Evolutionary conservation across 2,113 vertebrate genomes (phyloP).

Genomic region (Sebastes fasciatus): DNA sequence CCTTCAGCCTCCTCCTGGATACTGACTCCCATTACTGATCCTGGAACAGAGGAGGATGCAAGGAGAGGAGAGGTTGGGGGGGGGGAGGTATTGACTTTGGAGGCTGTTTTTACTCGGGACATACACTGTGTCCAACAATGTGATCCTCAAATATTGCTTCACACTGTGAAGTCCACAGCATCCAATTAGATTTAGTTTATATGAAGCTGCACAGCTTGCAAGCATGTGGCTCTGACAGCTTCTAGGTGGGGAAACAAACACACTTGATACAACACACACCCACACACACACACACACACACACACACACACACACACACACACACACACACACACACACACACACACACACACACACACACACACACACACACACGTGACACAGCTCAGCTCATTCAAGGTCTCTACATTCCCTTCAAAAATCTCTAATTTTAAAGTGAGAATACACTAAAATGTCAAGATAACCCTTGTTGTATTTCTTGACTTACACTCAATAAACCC

Average conservation of each 20-base stretch:
- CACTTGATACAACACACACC: not conserved
- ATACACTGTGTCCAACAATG: conserved; percentile 44
- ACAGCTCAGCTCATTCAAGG: conserved; percentile 24
- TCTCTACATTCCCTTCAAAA: not conserved
- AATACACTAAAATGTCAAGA: not conserved
- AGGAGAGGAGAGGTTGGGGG: not conserved
- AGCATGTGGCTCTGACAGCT: conserved; percentile 92
- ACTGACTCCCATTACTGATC: conserved; percentile 79
- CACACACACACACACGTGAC: not conserved
- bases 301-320: not conserved
- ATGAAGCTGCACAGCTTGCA: conserved; percentile 86
- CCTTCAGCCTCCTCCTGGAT: conserved; percentile 71
- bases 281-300: conserved; percentile 9
- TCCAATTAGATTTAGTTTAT: conserved; percentile 42
- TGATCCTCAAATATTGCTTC: conserved; percentile 50
- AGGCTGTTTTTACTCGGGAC: conserved; percentile 51
- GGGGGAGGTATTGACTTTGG: conserved; percentile 53
- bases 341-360: conserved; percentile 7
- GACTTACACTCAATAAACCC: not conserved
- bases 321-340: not conserved
- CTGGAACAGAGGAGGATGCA: conserved; percentile 59
- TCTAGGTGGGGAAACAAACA: conserved; percentile 38
- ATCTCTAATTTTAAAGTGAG: not conserved
- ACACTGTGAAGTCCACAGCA: conserved; percentile 43
- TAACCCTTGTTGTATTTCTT: not conserved